phyloP scores from a whole-genome alignment of 2,113 vertebrate genomes.

The Rhagologus leucostigma region DNA sequence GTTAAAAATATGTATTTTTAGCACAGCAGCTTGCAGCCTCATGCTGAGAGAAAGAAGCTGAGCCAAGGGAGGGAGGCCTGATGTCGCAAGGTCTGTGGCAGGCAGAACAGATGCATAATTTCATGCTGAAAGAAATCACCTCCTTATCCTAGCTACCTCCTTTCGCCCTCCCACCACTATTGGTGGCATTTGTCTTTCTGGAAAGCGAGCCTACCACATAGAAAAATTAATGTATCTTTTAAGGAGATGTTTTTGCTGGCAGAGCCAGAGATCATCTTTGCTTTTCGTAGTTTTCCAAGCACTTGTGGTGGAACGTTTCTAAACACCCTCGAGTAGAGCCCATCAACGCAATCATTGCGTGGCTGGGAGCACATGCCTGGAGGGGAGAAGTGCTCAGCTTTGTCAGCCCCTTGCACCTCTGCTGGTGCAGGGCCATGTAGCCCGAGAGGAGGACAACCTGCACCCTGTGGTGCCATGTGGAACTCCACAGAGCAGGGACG shows the following conservation, averaged over 20 bases:
- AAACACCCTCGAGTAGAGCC: neutral
- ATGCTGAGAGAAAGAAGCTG: neutral
- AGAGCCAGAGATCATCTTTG: neutral
- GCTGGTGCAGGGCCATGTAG: neutral
- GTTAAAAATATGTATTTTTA: neutral
- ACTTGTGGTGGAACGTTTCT: neutral
- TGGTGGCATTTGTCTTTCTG: neutral
- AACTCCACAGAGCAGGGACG: neutral
- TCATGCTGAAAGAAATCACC: slow-evolving; percentile 13
- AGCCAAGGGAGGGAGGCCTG: neutral
- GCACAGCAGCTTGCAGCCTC: neutral
- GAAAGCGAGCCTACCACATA: neutral
- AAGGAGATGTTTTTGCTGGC: slow-evolving; percentile 38
- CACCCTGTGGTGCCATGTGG: neutral
- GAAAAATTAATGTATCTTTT: neutral
- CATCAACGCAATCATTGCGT: rapidly evolving
- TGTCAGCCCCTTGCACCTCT: neutral
- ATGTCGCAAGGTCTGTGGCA: neutral
- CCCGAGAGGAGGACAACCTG: neutral
- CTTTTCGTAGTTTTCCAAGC: neutral
- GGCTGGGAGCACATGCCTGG: neutral
- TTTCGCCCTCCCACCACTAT: neutral
- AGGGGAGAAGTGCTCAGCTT: neutral
- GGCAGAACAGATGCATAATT: slow-evolving; percentile 18
- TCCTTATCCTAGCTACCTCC: neutral